Evolutionary conservation across 2,888 invertebrate genomes (phyloP), one percentile per base, ranked within the genome.

Genomic region (Adela reaumurella): DNA sequence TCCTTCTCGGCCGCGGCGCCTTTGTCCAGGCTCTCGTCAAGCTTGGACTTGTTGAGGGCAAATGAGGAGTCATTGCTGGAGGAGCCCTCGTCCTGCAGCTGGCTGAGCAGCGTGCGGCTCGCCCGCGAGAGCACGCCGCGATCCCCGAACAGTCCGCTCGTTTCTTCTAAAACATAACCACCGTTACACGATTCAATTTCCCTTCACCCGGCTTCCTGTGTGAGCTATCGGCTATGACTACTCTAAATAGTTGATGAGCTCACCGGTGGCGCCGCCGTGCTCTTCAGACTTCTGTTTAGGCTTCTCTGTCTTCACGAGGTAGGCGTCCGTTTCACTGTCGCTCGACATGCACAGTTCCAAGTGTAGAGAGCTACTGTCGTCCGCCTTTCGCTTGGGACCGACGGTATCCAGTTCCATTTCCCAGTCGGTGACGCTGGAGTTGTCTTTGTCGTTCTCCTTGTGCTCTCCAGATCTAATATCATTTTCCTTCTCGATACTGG

Each of bases 331-430:
- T 48, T 80, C 80, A 56, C 79, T 78, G 50, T 78, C 80, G 55
- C 79, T 80, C 16, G 80, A 80, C 76, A 79, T 79, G 45, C 79
- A 80, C 49, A 80, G 59, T 54, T 79, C 80, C 49, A 80, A 55
- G 53, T 77, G 76, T 56, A 79, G 58, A 14, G 41, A 24, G 11
- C 77, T 77, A 57, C 77, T 78, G 19, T 51, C 48, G 2, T 17
- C 14, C 46, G 70, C 70, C 56, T 78, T 77, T 17, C 67, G 69
- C 52, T 76, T 77, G 24, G 67, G 63, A n/a, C 70, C 59, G 17
- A 68, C 81, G 52, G 69, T 65, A 53, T 83, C 84, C 43, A 84
- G 61, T 58, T 84, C 84, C 70, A 83, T 81, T 61, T 84, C 84
- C 84, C 84, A 85, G 56, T 84, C 84, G 2, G 78, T 71, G 49